Percentiles rank a stretch among this genome's conserved stretches.
Evolutionary conservation across 2,888 invertebrate genomes (phyloP).

Genomic region (Chaitophorus viminalis): DNA sequence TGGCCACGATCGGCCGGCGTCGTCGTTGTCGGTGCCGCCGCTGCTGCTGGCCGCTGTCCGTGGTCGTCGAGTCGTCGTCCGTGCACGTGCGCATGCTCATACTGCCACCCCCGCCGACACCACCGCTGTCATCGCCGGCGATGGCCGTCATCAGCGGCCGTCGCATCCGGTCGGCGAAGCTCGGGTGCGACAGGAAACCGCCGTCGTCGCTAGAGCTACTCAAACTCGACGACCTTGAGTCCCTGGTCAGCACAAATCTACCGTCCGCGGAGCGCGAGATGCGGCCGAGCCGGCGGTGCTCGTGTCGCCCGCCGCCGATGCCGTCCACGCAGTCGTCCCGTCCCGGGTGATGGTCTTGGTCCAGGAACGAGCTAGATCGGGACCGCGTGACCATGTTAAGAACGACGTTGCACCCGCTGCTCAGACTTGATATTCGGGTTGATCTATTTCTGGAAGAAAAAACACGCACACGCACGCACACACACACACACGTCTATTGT

Average conservation of each 20-base stretch:
- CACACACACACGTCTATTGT: neutral
- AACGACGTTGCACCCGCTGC: constrained; percentile 67
- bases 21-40: constrained; percentile 65
- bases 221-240: constrained; percentile 66
- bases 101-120: constrained; percentile 28
- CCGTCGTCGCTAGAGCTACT: constrained; percentile 71
- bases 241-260: constrained; percentile 78
- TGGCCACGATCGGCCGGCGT: constrained; percentile 73
- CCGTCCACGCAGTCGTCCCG: constrained; percentile 63
- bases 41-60: too few relatives aligned
- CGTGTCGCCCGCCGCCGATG: constrained; percentile 50
- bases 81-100: constrained; percentile 66
- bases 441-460: constrained; percentile 73
- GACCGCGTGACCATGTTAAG: constrained; percentile 63
- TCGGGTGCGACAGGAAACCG: constrained; percentile 78
- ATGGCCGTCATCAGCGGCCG: neutral
- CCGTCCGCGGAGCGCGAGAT: constrained; percentile 74
- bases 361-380: constrained; percentile 57
- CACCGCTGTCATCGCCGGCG: constrained; percentile 19
- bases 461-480: too few relatives aligned
- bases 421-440: constrained; percentile 88
- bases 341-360: constrained; percentile 63
- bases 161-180: constrained; percentile 67
- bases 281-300: constrained; percentile 70
- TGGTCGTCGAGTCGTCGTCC: constrained; percentile 66